phyloP scores from a whole-genome alignment of 2,888 invertebrate species.

The Apantesis nais region DNA sequence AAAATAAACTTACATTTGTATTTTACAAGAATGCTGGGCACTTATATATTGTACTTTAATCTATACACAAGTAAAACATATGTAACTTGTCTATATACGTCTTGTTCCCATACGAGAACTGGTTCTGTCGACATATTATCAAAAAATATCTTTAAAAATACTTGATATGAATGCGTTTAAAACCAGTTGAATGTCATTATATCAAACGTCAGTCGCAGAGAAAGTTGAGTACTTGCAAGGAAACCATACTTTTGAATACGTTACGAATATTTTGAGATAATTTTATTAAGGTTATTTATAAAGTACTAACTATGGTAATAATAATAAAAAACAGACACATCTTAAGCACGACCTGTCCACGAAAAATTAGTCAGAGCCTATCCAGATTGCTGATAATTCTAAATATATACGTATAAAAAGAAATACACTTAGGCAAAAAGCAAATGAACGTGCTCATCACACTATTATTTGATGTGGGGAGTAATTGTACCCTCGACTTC shows the following conservation, averaged over 20 bases:
- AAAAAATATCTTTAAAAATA: constrained; percentile 9
- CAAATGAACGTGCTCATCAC: too few relatives aligned
- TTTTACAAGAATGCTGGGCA: neutral
- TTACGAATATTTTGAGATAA: neutral
- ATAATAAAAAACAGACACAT: too few relatives aligned
- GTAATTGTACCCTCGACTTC: too few relatives aligned
- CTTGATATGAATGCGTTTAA: constrained; percentile 6
- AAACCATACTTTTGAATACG: neutral
- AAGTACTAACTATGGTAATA: too few relatives aligned
- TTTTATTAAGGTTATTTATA: too few relatives aligned
- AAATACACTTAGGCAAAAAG: too few relatives aligned
- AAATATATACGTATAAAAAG: too few relatives aligned
- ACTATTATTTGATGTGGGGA: too few relatives aligned
- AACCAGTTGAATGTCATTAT: constrained; percentile 16
- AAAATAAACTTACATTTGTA: neutral
- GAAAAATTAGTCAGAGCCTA: too few relatives aligned
- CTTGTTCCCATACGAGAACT: neutral
- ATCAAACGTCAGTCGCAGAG: constrained; percentile 13
- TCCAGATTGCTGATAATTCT: too few relatives aligned
- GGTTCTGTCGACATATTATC: neutral
- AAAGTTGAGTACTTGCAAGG: constrained; percentile 4
- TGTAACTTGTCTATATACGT: neutral
- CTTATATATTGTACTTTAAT: neutral
- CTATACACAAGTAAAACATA: neutral
- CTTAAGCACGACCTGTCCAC: neutral